A percentile compares a stretch with the other conserved stretches of the same genome.
Conservation (phyloP, 2,113 vertebrate genomes). For the Xenotilapia leptura region DNA sequence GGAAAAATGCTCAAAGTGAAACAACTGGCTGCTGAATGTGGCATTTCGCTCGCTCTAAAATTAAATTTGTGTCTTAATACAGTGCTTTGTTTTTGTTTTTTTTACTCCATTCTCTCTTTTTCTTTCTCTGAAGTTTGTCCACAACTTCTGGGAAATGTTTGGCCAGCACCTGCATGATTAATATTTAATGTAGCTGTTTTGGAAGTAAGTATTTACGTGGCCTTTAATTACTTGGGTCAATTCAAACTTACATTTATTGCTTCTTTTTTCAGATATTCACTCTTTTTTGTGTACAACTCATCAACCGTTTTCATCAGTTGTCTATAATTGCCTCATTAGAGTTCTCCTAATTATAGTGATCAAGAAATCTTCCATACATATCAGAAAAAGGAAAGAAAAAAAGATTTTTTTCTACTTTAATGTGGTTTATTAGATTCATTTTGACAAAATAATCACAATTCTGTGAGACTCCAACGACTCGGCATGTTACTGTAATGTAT, state of each 20-base stretch:
- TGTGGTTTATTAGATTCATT: conserved; percentile 27
- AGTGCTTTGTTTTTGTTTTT: not conserved
- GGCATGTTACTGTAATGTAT: not conserved
- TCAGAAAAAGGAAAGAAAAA: conserved; percentile 23
- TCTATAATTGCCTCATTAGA: conserved; percentile 74
- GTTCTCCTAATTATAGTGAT: conserved; percentile 73
- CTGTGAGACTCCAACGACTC: not conserved
- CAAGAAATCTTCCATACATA: conserved; percentile 67
- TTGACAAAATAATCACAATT: conserved; percentile 1
- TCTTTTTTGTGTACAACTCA: conserved; percentile 43
- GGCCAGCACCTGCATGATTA: conserved; percentile 62
- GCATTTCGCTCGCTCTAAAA: not conserved
- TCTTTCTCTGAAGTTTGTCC: conserved; percentile 29
- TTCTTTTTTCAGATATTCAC: conserved; percentile 47
- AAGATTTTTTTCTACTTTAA: not conserved
- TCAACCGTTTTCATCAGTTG: conserved; percentile 69
- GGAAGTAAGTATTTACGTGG: conserved; percentile 45
- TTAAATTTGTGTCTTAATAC: conserved; percentile 8
- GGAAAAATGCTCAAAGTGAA: not conserved
- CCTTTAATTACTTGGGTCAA: conserved; percentile 63
- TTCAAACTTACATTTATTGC: conserved; percentile 55
- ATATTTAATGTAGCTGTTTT: conserved; percentile 59
- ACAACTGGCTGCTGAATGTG: conserved; percentile 8
- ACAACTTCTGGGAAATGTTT: conserved; percentile 34
- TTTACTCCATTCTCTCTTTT: not conserved